Evolutionary conservation across 1,140 invertebrate species (phyloP).

Genomic region (Aphidius gifuensis): DNA sequence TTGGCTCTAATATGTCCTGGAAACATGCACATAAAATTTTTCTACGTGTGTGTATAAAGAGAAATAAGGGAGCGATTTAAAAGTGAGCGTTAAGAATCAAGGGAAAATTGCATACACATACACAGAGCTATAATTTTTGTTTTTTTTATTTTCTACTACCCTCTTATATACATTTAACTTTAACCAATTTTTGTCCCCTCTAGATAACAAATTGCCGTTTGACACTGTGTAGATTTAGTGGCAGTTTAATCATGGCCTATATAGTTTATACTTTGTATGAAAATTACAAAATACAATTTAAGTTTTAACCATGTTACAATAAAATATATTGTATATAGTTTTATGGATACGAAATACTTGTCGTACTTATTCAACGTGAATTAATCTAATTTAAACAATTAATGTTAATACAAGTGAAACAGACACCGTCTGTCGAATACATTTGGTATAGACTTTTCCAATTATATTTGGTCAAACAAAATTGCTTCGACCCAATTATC

Average conservation of each 20-base stretch:
- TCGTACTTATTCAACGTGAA: slow-evolving; percentile 9
- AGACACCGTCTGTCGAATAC: slow-evolving; percentile 10
- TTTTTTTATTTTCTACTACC: background rate
- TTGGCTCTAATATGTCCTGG: too few species aligned
- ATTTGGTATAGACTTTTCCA: slow-evolving; percentile 3
- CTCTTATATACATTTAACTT: background rate
- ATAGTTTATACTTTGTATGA: too few species aligned
- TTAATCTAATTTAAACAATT: slow-evolving; percentile 20
- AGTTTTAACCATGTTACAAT: too few species aligned
- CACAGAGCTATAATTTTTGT: background rate
- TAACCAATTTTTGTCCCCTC: slow-evolving; percentile 2
- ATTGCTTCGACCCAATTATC: slow-evolving; percentile 10
- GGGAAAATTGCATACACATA: background rate
- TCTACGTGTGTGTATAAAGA: background rate
- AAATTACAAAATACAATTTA: too few species aligned
- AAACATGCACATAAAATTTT: too few species aligned
- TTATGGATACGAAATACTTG: slow-evolving; percentile 6
- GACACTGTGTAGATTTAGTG: slow-evolving; percentile 25
- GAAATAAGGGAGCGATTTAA: background rate
- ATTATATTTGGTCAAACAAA: slow-evolving; percentile 18
- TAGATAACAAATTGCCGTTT: slow-evolving; percentile 27
- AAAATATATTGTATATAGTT: background rate
- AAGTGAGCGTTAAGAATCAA: slow-evolving; percentile 11
- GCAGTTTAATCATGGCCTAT: slow-evolving; percentile 20
- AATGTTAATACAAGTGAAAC: background rate